A percentile compares a stretch with the other conserved stretches of the same genome.
Evolutionary conservation across 2,888 invertebrate genomes (phyloP).

Genomic region (Drosophila longiperda): DNA sequence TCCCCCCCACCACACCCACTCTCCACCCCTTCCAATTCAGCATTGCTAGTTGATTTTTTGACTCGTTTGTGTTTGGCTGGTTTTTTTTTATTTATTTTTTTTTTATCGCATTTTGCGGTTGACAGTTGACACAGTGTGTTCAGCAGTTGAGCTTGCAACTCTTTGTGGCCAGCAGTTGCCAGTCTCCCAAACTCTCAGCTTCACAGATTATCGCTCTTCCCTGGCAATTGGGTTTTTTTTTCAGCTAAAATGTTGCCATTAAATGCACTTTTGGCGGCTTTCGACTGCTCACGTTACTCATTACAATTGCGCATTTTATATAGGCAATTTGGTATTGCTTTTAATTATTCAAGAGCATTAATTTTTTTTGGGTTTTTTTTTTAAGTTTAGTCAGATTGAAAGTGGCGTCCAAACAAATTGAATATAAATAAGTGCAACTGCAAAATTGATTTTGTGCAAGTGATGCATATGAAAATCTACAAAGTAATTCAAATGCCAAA

Average conservation of each 20-base stretch:
- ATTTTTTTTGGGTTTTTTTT: constrained; percentile 56
- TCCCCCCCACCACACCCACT: neutral
- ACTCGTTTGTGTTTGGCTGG: constrained; percentile 22
- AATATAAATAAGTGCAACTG: constrained; percentile 14
- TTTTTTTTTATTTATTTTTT: constrained; percentile 23
- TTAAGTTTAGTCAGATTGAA: constrained; percentile 51
- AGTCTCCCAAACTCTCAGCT: constrained; percentile 8
- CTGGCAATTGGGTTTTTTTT: constrained; percentile 57
- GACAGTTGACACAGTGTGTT: constrained; percentile 74
- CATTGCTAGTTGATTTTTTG: constrained; percentile 47
- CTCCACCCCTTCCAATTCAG: neutral
- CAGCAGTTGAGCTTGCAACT: constrained; percentile 29
- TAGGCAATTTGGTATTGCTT: constrained; percentile 66
- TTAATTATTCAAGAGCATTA: constrained; percentile 67
- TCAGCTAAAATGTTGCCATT: constrained; percentile 74
- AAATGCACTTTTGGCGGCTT: constrained; percentile 43
- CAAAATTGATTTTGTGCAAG: neutral
- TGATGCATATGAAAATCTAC: neutral
- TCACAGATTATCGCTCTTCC: constrained; percentile 20
- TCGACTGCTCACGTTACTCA: constrained; percentile 31
- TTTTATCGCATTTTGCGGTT: constrained; percentile 71
- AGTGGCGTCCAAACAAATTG: constrained; percentile 25
- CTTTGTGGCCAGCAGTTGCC: constrained; percentile 13
- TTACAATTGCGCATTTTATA: constrained; percentile 67
- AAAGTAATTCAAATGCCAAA: neutral